A percentile compares a stretch with the other conserved stretches of the same genome.
Conservation (phyloP, 1,140 invertebrate genomes). For the Holcopasites calliopsidis region DNA sequence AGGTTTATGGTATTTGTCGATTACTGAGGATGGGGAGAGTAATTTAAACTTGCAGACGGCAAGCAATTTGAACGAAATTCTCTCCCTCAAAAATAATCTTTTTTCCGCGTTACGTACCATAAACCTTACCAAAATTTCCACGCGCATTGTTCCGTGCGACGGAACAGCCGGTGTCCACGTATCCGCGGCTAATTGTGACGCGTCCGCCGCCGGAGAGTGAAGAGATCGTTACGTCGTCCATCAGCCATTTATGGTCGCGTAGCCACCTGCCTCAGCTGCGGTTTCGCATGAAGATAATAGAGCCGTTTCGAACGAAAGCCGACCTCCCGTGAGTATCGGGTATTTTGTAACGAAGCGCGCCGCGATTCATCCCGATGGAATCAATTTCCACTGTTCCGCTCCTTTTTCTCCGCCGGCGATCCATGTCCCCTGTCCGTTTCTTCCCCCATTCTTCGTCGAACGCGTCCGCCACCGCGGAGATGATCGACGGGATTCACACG, state of each 20-base stretch:
- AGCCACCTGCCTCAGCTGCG: constrained; percentile 58
- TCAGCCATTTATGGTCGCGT: constrained; percentile 70
- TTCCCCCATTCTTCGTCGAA: neutral
- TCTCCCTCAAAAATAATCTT: too few relatives aligned
- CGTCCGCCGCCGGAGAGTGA: constrained; percentile 60
- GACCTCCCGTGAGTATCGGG: constrained; percentile 74
- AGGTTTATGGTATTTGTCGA: too few relatives aligned
- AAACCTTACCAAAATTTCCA: too few relatives aligned
- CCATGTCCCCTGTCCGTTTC: neutral
- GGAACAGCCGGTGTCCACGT: constrained; percentile 34
- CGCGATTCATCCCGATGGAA: constrained; percentile 4
- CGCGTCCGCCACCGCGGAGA: neutral
- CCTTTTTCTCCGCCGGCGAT: neutral
- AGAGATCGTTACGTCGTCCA: constrained; percentile 67
- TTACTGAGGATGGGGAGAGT: too few relatives aligned
- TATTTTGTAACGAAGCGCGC: constrained; percentile 62
- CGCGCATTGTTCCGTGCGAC: too few relatives aligned
- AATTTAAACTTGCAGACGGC: too few relatives aligned
- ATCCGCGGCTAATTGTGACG: constrained; percentile 58
- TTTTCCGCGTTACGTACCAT: too few relatives aligned
- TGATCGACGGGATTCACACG: constrained; percentile 1
- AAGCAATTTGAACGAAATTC: too few relatives aligned
- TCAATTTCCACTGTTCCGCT: constrained; percentile 32
- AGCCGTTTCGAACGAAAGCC: constrained; percentile 72
- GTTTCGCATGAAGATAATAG: constrained; percentile 69